Conservation (phyloP, 2,888 invertebrate genomes). For the Drosophila rellima region DNA sequence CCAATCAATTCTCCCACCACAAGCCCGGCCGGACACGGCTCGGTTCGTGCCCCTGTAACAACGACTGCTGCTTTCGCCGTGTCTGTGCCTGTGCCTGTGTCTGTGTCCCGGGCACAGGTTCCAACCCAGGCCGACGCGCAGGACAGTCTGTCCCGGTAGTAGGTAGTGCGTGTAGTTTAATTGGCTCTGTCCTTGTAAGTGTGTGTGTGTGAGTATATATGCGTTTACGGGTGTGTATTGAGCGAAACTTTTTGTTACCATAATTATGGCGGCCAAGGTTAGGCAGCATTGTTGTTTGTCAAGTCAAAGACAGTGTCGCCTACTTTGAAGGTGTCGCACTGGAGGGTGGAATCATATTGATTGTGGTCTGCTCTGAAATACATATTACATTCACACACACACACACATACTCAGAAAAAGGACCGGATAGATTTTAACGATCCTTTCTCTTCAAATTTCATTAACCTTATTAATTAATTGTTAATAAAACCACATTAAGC, state of each 20-base stretch:
- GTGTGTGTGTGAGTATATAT: slow-evolving; percentile 29
- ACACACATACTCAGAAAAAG: background rate
- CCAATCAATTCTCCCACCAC: too few species aligned
- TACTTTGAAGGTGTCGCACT: slow-evolving; percentile 48
- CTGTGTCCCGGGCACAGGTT: slow-evolving; percentile 41
- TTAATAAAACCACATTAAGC: background rate
- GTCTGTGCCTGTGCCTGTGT: slow-evolving; percentile 17
- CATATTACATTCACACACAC: background rate
- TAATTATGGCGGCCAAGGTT: slow-evolving; percentile 79
- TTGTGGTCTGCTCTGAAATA: slow-evolving; percentile 16
- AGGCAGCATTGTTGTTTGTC: slow-evolving; percentile 53
- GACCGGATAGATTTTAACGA: background rate
- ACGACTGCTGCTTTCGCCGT: slow-evolving; percentile 28
- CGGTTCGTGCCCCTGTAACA: slow-evolving; percentile 53
- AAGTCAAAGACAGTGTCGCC: slow-evolving; percentile 37
- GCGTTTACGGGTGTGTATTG: slow-evolving; percentile 64
- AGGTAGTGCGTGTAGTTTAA: slow-evolving; percentile 76
- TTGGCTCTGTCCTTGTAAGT: slow-evolving; percentile 62
- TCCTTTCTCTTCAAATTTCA: background rate
- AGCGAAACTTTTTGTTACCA: slow-evolving; percentile 79
- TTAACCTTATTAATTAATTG: background rate
- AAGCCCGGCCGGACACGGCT: slow-evolving; percentile 32
- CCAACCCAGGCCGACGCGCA: slow-evolving; percentile 23
- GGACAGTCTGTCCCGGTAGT: slow-evolving; percentile 34
- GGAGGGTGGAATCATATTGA: slow-evolving; percentile 55